Percentiles rank a stretch among this genome's conserved stretches.
These are phyloP conservation scores for Folsomia manolachei DNA, from an alignment of 2,888 invertebrate species.

Conservation along the genomic window DNA sequence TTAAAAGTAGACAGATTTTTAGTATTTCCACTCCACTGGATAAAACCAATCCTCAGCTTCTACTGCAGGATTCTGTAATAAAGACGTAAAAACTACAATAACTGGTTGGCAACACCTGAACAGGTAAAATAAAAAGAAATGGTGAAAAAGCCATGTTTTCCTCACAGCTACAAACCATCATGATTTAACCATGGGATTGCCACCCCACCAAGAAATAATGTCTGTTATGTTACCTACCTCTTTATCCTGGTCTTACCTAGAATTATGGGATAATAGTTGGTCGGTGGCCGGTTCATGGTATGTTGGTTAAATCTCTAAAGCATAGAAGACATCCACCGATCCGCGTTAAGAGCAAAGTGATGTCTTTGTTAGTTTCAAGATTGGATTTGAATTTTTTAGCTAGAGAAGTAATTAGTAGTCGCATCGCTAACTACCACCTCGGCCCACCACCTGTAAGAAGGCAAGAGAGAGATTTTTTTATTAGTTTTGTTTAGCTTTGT, in stretches of 20 bases:
- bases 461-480: not conserved
- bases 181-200: no score
- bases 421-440: not conserved
- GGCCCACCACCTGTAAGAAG: not conserved
- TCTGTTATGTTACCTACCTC: no score
- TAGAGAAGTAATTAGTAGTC: not conserved
- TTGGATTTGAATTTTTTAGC: not conserved
- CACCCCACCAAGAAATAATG: no score
- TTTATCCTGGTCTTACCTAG: no score
- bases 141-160: not conserved
- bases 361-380: not conserved
- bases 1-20: no score
- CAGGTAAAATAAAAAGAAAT: not conserved
- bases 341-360: constrained; percentile 1
- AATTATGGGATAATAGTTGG: no score
- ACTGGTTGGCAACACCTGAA: not conserved
- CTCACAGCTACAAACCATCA: no score
- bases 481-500: not conserved
- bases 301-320: no score
- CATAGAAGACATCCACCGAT: not conserved
- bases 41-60: not conserved
- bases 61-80: not conserved
- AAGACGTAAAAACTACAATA: no score
- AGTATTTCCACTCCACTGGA: no score
- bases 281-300: no score